Conservation (phyloP, 2,797 vertebrate genomes). For the Hypotaenidia philippensis region DNA sequence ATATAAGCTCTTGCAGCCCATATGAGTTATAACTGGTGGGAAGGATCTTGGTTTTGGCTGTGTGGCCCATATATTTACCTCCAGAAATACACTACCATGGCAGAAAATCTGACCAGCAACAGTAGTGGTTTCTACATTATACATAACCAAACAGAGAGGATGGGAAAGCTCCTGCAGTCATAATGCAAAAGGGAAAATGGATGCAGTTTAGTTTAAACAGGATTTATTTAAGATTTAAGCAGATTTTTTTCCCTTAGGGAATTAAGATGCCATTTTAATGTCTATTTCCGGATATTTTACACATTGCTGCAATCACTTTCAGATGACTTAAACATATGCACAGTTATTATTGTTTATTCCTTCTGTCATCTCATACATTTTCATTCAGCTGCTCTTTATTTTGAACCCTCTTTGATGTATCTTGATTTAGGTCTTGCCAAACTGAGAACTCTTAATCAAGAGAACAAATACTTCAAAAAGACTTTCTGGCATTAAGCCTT, state of each 20-base stretch:
- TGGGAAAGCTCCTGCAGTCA: constrained; percentile 19
- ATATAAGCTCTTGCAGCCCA: background rate
- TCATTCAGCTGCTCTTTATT: constrained; percentile 76
- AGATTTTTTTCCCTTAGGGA: constrained; percentile 2
- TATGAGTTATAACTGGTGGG: background rate
- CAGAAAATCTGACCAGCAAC: constrained; percentile 2
- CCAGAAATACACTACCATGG: background rate
- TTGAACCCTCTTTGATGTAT: constrained; percentile 73
- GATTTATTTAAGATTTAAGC: constrained; percentile 51
- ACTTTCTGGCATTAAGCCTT: constrained; percentile 36
- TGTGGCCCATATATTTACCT: background rate
- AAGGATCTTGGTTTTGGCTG: background rate
- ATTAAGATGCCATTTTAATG: constrained; percentile 49
- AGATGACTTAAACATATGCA: constrained; percentile 72
- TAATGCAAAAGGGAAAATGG: background rate
- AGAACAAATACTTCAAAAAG: constrained; percentile 70
- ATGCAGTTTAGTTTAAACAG: constrained; percentile 49
- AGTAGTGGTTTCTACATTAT: background rate
- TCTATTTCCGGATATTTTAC: constrained; percentile 66
- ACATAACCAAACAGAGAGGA: background rate
- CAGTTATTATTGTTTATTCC: constrained; percentile 72
- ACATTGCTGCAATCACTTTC: constrained; percentile 72
- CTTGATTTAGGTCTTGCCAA: constrained; percentile 77
- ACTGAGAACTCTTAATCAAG: constrained; percentile 69
- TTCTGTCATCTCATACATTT: constrained; percentile 71